Percentiles rank a stretch among this genome's conserved stretches.
Conservation (phyloP, 2,888 invertebrate species). For the Yponomeuta evonymella region DNA sequence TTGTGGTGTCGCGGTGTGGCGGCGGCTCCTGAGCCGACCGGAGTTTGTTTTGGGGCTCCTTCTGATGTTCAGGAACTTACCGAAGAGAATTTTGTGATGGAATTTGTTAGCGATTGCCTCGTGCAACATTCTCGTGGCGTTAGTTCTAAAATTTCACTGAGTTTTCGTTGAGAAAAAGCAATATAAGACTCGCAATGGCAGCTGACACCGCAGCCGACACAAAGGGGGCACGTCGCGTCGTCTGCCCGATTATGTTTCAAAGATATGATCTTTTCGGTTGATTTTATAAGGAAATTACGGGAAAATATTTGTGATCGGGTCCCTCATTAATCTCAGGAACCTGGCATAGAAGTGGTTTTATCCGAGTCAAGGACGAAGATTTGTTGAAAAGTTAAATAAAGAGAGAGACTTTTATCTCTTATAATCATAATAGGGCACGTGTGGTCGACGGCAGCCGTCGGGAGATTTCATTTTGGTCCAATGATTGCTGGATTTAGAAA, state of each 20-base stretch:
- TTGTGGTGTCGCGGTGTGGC: constrained; percentile 29
- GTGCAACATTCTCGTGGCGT: background rate
- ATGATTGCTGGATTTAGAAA: no score
- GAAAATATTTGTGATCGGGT: no score
- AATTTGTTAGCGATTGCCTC: background rate
- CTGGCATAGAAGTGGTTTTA: no score
- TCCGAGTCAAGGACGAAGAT: no score
- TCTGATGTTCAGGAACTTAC: background rate
- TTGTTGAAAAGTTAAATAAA: no score
- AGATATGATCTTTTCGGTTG: background rate
- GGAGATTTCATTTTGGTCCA: no score
- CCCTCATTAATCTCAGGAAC: no score
- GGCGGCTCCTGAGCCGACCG: background rate
- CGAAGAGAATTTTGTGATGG: background rate
- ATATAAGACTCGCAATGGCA: background rate
- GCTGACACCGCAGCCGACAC: background rate
- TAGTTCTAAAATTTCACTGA: background rate
- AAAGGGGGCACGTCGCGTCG: background rate
- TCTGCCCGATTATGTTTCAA: background rate
- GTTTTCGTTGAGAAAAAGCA: background rate
- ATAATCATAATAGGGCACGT: no score
- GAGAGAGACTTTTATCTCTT: no score
- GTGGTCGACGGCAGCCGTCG: no score
- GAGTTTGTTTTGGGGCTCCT: background rate
- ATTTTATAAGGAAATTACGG: background rate